Evolutionary conservation across 2,888 invertebrate genomes (phyloP).

Genomic region (Euzetes globulus): DNA sequence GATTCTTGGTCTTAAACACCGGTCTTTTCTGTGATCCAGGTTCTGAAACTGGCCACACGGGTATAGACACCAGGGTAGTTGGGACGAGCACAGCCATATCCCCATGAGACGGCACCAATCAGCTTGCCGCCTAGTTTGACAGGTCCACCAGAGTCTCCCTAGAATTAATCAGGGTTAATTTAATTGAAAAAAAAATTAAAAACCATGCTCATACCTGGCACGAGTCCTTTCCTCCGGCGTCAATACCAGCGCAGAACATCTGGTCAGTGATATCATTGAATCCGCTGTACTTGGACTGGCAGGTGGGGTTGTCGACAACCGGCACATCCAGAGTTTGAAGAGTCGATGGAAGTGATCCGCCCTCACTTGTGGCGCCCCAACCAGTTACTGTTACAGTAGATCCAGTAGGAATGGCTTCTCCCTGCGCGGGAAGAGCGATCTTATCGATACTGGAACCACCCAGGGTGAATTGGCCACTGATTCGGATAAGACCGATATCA

Average conservation of each 20-base stretch:
- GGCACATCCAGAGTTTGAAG: background rate
- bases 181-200: too few relatives aligned
- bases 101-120: conserved; percentile 43
- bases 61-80: conserved; percentile 43
- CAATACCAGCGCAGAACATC: conserved; percentile 12
- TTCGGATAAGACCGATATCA: conserved; percentile 7
- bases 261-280: background rate
- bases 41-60: conserved; percentile 41
- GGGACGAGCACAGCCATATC: conserved; percentile 42
- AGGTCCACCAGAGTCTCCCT: conserved; percentile 34
- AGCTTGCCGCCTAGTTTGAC: conserved; percentile 30
- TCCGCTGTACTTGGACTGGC: background rate
- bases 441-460: background rate
- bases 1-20: too few relatives aligned
- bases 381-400: background rate
- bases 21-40: conserved; percentile 40
- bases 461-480: background rate
- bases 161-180: background rate
- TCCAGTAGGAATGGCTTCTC: background rate
- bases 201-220: conserved; percentile 7
- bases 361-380: conserved; percentile 3
- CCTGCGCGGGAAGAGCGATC: background rate
- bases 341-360: background rate
- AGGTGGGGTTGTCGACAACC: background rate
- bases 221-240: conserved; percentile 12